Base-by-base conservation (phyloP, 2,113 vertebrate genomes). In the Hypomesus transpacificus region DNA sequence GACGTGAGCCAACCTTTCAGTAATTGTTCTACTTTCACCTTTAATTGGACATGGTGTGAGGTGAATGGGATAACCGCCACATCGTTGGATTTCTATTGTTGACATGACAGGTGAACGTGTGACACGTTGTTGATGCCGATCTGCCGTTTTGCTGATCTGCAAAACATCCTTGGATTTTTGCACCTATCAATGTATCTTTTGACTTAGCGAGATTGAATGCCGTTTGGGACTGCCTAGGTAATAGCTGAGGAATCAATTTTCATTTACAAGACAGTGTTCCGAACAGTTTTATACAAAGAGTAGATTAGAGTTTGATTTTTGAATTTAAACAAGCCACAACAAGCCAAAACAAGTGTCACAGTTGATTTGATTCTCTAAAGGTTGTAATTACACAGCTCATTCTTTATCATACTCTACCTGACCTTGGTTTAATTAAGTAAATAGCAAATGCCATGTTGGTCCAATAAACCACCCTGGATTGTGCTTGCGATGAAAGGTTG, bases 21-120 rank as follows among this genome's bases (percentile, higher is more conserved):
- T 87, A 70, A 82, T 81, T 84, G 78, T 79, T 81, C 82, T 85
- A 77, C 82, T 85, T 83, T 84, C 70, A 63, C 71, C 68, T 80
- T 72, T 87, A 86, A 87, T 85, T 84, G 82, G 81, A 82, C 75
- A 69, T 51, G 60, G 81, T 83, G 81, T 80, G 78, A 87, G 77
- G 81, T 69, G 82, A 88, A 84, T 85, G 76, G 58, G 57, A 68
- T 71, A 78, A 69, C 26, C 60, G 26, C 60, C 17, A 17, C 61
- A 31, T 5, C 16, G 31, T 17, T 31, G 61, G 26, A 17, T 20
- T 24, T 7, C 9, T 20, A 31, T 24, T 31, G 17, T 14, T 31
- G 21, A 51, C 22, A 22, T 39, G 56, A 26, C 3, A 17, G 39
- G 39, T 13, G 9, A 46, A 46, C 39, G 16, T 28, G 61, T 9